Percentiles rank a stretch among this genome's conserved stretches.
phyloP scores from a whole-genome alignment of 2,113 vertebrate genomes.

The Dicentrarchus labrax region DNA sequence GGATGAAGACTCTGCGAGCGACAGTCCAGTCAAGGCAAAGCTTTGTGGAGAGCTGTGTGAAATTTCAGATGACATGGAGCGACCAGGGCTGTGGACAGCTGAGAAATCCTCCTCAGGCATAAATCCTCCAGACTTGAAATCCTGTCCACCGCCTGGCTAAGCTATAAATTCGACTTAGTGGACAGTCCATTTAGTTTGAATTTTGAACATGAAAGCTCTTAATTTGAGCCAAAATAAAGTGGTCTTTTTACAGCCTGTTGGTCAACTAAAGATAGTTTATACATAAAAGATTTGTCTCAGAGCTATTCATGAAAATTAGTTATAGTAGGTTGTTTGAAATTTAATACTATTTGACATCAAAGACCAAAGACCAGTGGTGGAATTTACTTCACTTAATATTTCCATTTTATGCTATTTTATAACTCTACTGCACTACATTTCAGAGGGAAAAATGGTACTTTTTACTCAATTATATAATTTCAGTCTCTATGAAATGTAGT shows the following conservation, averaged over 20 bases:
- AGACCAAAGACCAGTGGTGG: background rate
- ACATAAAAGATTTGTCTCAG: background rate
- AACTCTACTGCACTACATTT: background rate
- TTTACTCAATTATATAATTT: background rate
- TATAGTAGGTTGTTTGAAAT: background rate
- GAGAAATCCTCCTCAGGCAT: slow-evolving; percentile 73
- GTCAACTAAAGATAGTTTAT: slow-evolving; percentile 2
- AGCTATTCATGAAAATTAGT: background rate
- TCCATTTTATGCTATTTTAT: background rate
- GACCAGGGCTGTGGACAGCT: slow-evolving; percentile 59
- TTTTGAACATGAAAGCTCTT: slow-evolving; percentile 39
- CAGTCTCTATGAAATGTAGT: too few species aligned
- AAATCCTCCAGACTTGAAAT: slow-evolving; percentile 76
- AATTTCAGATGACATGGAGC: slow-evolving; percentile 75
- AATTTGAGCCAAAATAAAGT: slow-evolving; percentile 2
- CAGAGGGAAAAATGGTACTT: background rate
- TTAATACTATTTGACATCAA: background rate
- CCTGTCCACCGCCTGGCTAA: slow-evolving; percentile 63
- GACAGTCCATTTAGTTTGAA: slow-evolving; percentile 44
- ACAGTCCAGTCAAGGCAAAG: slow-evolving; percentile 48
- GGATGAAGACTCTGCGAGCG: slow-evolving; percentile 54
- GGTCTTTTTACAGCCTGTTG: background rate
- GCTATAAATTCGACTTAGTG: slow-evolving; percentile 49
- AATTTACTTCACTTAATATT: background rate
- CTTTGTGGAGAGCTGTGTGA: slow-evolving; percentile 69